A percentile compares a stretch with the other conserved stretches of the same genome.
These are phyloP conservation scores for Timandra comae DNA, from an alignment of 2,888 invertebrate genomes.

Conservation along the genomic window DNA sequence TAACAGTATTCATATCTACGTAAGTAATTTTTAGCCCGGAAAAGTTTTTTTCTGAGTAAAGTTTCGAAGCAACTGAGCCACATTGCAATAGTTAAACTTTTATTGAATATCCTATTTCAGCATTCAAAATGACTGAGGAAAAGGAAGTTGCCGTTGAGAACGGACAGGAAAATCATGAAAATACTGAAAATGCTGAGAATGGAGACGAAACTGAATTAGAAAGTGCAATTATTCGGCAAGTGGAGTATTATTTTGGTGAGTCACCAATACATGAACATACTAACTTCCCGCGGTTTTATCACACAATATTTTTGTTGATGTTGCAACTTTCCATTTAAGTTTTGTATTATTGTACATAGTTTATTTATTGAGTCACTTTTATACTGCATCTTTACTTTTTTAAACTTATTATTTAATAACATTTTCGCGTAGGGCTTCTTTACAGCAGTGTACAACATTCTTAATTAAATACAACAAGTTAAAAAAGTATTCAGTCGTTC, in stretches of 20 bases:
- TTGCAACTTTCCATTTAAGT: no score
- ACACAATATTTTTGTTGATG: not conserved
- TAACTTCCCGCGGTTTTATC: no score
- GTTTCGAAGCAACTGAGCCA: not conserved
- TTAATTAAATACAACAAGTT: no score
- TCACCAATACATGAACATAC: conserved; percentile 7
- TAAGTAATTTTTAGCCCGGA: not conserved
- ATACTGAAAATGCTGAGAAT: conserved; percentile 7
- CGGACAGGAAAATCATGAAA: conserved; percentile 40
- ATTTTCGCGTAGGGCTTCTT: no score
- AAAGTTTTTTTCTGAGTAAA: not conserved
- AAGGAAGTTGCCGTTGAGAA: conserved; percentile 50
- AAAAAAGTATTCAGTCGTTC: no score
- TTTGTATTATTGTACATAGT: no score
- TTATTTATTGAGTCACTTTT: no score
- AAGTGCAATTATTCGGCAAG: conserved; percentile 80
- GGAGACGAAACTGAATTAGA: conserved; percentile 64
- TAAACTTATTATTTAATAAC: no score
- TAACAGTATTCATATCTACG: not conserved
- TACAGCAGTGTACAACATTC: no score
- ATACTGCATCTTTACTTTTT: no score
- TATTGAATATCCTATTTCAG: not conserved
- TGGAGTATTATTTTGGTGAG: conserved; percentile 79
- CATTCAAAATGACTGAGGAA: conserved; percentile 51
- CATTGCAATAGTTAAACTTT: no score